phyloP scores from a whole-genome alignment of 2,113 vertebrate genomes.

The Lepus timidus region DNA sequence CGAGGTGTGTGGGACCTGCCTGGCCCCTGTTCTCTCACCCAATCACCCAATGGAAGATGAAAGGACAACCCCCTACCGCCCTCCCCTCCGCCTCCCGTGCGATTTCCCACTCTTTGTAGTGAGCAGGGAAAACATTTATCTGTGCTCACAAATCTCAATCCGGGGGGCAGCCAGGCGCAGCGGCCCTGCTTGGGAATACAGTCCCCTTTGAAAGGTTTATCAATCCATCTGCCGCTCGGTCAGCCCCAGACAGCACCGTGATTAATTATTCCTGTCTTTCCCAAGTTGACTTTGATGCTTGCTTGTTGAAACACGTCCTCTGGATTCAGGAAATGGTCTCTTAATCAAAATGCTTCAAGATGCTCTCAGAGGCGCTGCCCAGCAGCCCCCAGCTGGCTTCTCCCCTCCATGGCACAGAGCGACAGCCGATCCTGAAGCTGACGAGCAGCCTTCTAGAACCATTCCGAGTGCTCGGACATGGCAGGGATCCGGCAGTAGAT shows the following conservation, averaged over 20 bases:
- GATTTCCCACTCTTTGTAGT: slow-evolving; percentile 77
- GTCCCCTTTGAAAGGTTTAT: slow-evolving; percentile 93
- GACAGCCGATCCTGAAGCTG: slow-evolving; percentile 89
- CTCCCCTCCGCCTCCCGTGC: slow-evolving; percentile 16
- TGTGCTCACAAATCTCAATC: slow-evolving; percentile 84
- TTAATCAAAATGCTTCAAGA: slow-evolving; percentile 83
- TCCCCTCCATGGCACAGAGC: slow-evolving; percentile 83
- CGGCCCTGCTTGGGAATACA: slow-evolving; percentile 90
- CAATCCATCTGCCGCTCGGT: slow-evolving; percentile 93
- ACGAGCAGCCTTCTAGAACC: neutral
- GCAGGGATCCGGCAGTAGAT: neutral
- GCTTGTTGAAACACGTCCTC: slow-evolving; percentile 85
- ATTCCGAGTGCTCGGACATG: neutral
- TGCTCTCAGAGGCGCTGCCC: slow-evolving; percentile 74
- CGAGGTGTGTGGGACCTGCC: slow-evolving; percentile 69
- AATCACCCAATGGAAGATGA: slow-evolving; percentile 75
- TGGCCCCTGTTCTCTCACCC: slow-evolving; percentile 73
- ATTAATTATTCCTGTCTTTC: slow-evolving; percentile 91
- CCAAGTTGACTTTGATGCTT: slow-evolving; percentile 90
- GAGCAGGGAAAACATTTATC: slow-evolving; percentile 80
- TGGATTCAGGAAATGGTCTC: slow-evolving; percentile 87
- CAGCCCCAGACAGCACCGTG: slow-evolving; percentile 90
- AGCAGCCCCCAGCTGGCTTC: slow-evolving; percentile 77
- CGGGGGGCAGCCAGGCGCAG: slow-evolving; percentile 87
- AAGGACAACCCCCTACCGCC: slow-evolving; percentile 30